Conservation (phyloP, 2,113 vertebrate species). For the Diglossa brunneiventris region DNA sequence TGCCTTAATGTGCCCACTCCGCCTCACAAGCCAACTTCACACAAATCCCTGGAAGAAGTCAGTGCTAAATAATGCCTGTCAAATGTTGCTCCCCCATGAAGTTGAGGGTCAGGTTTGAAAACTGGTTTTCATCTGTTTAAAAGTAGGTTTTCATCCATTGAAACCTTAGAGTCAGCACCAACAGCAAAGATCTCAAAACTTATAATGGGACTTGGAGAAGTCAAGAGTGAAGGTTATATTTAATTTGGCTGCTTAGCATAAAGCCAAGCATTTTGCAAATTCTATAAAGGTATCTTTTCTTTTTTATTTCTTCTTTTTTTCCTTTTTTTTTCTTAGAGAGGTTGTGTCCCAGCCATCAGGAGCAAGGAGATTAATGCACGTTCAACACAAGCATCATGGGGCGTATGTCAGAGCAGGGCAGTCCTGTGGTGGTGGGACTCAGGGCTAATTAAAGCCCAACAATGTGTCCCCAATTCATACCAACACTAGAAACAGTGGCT, state of each 20-base stretch:
- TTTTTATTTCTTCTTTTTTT: not conserved
- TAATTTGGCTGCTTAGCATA: constrained; percentile 24
- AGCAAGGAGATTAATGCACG: not conserved
- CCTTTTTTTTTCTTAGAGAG: not conserved
- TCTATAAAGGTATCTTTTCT: not conserved
- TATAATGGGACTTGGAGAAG: not conserved
- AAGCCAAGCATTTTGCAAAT: not conserved
- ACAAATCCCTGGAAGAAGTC: not conserved
- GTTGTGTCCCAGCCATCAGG: constrained; percentile 18
- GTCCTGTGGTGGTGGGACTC: not conserved
- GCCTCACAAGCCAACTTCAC: not conserved
- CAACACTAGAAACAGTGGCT: constrained; percentile 43
- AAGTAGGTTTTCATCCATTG: not conserved
- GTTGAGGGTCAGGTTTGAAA: not conserved
- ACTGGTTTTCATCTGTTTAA: not conserved
- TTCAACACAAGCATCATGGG: constrained; percentile 32
- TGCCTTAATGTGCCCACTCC: not conserved
- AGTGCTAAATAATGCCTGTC: not conserved
- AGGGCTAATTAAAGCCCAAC: constrained; percentile 56
- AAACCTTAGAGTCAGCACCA: not conserved
- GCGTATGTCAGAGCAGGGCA: constrained; percentile 48
- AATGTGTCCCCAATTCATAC: constrained; percentile 50
- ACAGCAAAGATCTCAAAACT: not conserved
- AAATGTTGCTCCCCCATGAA: not conserved
- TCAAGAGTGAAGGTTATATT: not conserved